Base-by-base conservation (phyloP, 2,113 vertebrate species). In the Cervus canadensis region DNA sequence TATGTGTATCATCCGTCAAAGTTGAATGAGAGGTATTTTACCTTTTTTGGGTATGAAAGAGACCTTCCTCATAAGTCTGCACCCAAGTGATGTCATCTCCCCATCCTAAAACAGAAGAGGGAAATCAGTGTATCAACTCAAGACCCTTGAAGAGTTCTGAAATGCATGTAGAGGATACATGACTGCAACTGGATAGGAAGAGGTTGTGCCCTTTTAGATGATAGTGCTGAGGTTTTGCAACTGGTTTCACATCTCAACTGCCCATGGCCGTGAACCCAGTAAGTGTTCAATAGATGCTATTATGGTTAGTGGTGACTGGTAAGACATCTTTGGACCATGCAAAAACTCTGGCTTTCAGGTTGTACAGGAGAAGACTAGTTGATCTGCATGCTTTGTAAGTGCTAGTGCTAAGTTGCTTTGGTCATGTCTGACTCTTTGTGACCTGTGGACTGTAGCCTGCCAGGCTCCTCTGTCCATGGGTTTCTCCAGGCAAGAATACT, bases 11-110 rank as follows among this genome's bases (percentile, higher is more conserved):
- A n/a, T 40, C 16, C 45, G 11, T 45, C 59, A 89, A 93, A 90
- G 60, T 56, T 74, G 93, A 43, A 16, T 67, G 12, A 84, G 21
- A 89, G 0, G 40, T 21, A 33, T 89, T 96, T 98, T 99, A 99
- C 99, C 98, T 99, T 96, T 98, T 97, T 50, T 96, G 98, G 36
- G 98, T 98, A 97, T 99, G 98, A 76, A 98, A 97, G 93, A 99
- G 99, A 16, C 98, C 99, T 84, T 99, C 99, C 95, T 99, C 99
- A 43, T 99, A 99, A 54, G 98, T 99, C 97, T 99, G 97, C 25
- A 99, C 98, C 99, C 99, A 99, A 0, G 64, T 98, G 84, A 99
- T 99, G 48, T 98, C 98, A 96, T 99, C 97, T 36, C 99, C 99
- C 99, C 99, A 99, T 25, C 99, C 99, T 99, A 94, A 78, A 98